Evolutionary conservation across 2,113 vertebrate genomes (phyloP).

Genomic region (Rana temporaria): DNA sequence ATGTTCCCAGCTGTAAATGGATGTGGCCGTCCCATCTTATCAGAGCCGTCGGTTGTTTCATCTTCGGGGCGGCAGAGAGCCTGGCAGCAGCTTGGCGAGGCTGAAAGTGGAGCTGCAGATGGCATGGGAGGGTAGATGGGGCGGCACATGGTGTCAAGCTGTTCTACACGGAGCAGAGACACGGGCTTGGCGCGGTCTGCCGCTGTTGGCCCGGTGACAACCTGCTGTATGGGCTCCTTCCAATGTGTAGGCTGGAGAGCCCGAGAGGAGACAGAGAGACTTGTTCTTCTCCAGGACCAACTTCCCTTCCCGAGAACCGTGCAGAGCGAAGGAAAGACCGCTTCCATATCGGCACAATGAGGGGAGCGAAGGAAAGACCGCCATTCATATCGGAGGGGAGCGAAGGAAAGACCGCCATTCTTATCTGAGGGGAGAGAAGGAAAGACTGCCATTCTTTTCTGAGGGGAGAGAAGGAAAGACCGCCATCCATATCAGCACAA

Average conservation of each 20-base stretch:
- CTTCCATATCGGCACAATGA: too few relatives aligned
- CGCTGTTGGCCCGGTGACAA: neutral
- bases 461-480: too few relatives aligned
- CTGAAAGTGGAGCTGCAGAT: conserved; percentile 19
- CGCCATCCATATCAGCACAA: too few relatives aligned
- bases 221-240: neutral
- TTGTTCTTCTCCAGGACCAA: neutral
- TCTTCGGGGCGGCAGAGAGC: neutral
- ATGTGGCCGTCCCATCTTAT: neutral
- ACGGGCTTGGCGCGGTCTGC: neutral
- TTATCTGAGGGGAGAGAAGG: too few relatives aligned
- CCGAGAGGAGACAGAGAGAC: neutral
- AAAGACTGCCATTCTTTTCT: too few relatives aligned
- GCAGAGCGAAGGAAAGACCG: too few relatives aligned
- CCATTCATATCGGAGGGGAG: too few relatives aligned
- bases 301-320: neutral
- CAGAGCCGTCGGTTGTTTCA: neutral
- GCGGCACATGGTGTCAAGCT: conserved; percentile 8
- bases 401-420: too few relatives aligned
- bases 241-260: neutral
- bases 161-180: conserved; percentile 9
- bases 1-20: neutral
- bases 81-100: conserved; percentile 8
- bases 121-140: conserved; percentile 28
- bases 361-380: too few relatives aligned